A percentile compares a stretch with the other conserved stretches of the same genome.
Evolutionary conservation across 2,888 invertebrate genomes (phyloP).

Genomic region (Osedax fenrisi): DNA sequence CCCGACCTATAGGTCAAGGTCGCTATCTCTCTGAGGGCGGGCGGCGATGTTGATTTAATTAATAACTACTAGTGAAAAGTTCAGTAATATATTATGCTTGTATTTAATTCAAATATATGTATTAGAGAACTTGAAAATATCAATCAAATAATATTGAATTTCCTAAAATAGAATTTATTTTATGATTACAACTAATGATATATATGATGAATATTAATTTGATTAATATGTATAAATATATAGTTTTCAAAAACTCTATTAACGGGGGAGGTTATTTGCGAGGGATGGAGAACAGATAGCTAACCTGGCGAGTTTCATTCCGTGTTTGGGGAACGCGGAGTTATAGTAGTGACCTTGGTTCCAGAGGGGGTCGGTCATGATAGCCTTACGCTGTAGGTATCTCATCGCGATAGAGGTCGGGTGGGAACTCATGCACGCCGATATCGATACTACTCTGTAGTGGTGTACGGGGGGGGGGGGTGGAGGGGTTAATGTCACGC

Average conservation of each 20-base stretch:
- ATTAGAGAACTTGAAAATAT: no score
- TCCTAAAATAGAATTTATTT: no score
- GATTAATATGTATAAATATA: no score
- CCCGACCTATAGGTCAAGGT: conserved; percentile 50
- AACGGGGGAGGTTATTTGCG: no score
- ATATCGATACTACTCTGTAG: conserved; percentile 46
- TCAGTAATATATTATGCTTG: no score
- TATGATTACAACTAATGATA: no score
- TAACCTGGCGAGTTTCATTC: conserved; percentile 49
- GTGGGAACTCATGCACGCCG: conserved; percentile 46
- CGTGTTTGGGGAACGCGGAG: conserved; percentile 43
- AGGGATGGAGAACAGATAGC: no score
- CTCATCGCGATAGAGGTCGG: conserved; percentile 49
- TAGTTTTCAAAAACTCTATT: no score
- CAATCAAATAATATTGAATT: no score
- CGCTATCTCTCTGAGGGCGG: conserved; percentile 44
- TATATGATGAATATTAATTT: no score
- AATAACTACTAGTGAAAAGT: background rate
- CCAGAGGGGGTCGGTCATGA: conserved; percentile 50
- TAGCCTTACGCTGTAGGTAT: conserved; percentile 49
- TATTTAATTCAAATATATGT: no score
- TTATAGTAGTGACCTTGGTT: conserved; percentile 48
- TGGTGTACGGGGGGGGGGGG: background rate
- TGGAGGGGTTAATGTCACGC: conserved; percentile 41
- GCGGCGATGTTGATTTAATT: background rate